Percentiles rank a stretch among this genome's conserved stretches.
phyloP scores from a whole-genome alignment of 1,140 invertebrate genomes.

The Drosophila quadrilineata region DNA sequence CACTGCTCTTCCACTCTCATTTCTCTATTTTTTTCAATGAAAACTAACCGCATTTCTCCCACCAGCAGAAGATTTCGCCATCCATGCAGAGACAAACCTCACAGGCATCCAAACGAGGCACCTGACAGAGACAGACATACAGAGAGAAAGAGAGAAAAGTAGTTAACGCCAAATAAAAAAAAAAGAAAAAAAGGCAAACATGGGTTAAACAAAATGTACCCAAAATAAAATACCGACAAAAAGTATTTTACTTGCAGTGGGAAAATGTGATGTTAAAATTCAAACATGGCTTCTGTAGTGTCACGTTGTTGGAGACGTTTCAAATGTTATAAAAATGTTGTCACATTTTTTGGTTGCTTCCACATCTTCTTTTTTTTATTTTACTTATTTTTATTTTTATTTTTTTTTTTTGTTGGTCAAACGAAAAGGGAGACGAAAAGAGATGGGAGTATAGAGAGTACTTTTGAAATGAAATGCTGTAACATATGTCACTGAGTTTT shows the following conservation, averaged over 20 bases:
- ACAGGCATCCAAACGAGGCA: constrained; percentile 84
- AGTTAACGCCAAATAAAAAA: not conserved
- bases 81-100: constrained; percentile 88
- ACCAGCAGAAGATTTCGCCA: constrained; percentile 89
- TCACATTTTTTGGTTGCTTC: constrained; percentile 4
- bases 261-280: constrained; percentile 2
- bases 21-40: constrained; percentile 41
- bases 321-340: not conserved
- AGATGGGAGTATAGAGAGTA: no score
- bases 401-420: not conserved
- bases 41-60: constrained; percentile 84
- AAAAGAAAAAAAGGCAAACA: constrained; percentile 3
- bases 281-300: constrained; percentile 11
- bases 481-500: constrained; percentile 2
- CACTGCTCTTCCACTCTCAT: constrained; percentile 30
- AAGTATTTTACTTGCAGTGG: no score
- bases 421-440: not conserved
- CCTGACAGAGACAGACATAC: constrained; percentile 74
- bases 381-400: no score
- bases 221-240: not conserved
- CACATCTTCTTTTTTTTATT: no score
- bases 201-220: constrained; percentile 15
- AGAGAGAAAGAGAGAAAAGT: not conserved
- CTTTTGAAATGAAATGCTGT: constrained; percentile 2
- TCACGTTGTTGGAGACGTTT: constrained; percentile 8